Conservation (phyloP, 2,113 vertebrate genomes). For the cat (Felis catus) region F.catus_Fca126_mat1.0 CM031428.1:20036001-20036500, state of each 20-base stretch:
- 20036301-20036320: not conserved
- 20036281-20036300: not conserved
- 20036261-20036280: not conserved
- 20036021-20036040: not conserved
- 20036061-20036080: not conserved
- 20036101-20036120: not conserved
- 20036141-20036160: not conserved
- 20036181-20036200: not conserved
- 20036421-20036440: not conserved
- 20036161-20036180: not conserved
- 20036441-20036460: not conserved
- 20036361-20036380: not conserved
- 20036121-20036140: not conserved
- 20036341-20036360: not conserved
- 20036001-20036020: conserved; percentile 15
- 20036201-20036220: not conserved
- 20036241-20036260: not conserved
- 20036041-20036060: not conserved
- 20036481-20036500: not conserved
- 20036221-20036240: not conserved
- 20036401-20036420: not conserved
- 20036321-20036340: not conserved
- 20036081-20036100: not conserved
- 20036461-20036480: not conserved
- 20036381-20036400: not conserved